Conservation (phyloP, 2,113 vertebrate species). For the Cheilinus undulatus region DNA sequence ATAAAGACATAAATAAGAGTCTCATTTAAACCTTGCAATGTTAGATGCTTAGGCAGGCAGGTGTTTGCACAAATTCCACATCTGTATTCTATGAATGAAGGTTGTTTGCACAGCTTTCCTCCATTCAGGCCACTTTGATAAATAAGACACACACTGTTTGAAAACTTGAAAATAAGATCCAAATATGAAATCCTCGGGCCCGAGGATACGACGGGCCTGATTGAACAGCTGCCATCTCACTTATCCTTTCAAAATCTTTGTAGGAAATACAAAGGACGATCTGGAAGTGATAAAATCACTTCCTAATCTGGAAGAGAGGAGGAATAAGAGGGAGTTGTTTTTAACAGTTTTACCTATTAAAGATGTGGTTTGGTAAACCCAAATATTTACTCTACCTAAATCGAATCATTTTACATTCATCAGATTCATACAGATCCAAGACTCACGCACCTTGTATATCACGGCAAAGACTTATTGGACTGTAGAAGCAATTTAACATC, state of each 20-base stretch:
- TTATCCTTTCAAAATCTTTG: conserved; percentile 55
- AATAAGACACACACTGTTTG: conserved; percentile 34
- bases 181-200: conserved; percentile 44
- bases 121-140: conserved; percentile 45
- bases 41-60: not conserved
- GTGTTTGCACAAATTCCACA: conserved; percentile 47
- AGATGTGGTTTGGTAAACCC: not conserved
- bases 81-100: conserved; percentile 54
- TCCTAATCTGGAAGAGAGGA: conserved; percentile 2
- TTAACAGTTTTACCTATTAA: not conserved
- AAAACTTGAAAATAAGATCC: conserved; percentile 34
- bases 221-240: conserved; percentile 49
- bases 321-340: not conserved
- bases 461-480: not conserved
- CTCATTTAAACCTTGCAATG: conserved; percentile 4
- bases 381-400: not conserved
- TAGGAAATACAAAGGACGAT: conserved; percentile 49
- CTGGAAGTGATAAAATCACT: conserved; percentile 36
- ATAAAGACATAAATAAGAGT: not conserved
- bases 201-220: conserved; percentile 30
- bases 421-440: too few species aligned
- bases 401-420: not conserved
- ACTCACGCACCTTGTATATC: too few species aligned
- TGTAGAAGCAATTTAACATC: not conserved
- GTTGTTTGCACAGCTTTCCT: conserved; percentile 57